Percentiles rank a stretch among this genome's conserved stretches.
Evolutionary conservation across 2,113 vertebrate species (phyloP).

Genomic region (Sinocyclocheilus grahami): DNA sequence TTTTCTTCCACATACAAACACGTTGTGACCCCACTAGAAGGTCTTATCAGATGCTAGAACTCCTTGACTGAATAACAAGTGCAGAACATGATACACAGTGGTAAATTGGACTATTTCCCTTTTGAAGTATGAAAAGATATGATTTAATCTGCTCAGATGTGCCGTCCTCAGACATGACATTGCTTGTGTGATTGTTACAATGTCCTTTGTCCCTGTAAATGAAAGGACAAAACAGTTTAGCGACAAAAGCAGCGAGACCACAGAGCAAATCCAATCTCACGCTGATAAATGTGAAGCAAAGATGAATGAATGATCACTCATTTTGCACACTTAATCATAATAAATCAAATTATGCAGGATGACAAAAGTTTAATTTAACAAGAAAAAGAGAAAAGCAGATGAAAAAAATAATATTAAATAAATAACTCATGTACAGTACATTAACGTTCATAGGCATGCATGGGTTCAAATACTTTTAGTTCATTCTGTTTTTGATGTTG

Average conservation of each 20-base stretch:
- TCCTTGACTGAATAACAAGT: not conserved
- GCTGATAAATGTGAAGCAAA: slow-evolving; percentile 53
- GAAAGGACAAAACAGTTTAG: slow-evolving; percentile 54
- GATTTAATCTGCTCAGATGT: slow-evolving; percentile 49
- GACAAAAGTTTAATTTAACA: slow-evolving; percentile 37
- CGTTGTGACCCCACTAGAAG: not conserved
- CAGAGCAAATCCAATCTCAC: slow-evolving; percentile 31
- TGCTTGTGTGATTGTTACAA: slow-evolving; percentile 22
- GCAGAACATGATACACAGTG: slow-evolving; percentile 10
- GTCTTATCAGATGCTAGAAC: not conserved
- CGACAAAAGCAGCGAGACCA: slow-evolving; percentile 28
- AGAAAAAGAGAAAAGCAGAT: slow-evolving; percentile 29
- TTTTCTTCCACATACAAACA: not conserved
- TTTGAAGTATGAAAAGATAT: slow-evolving; percentile 51
- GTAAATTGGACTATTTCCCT: slow-evolving; percentile 40
- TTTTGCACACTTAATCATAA: slow-evolving; percentile 54
- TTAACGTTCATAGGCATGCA: slow-evolving; percentile 28
- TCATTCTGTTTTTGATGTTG: too few relatives aligned
- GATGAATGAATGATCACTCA: slow-evolving; percentile 52
- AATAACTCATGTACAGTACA: slow-evolving; percentile 4
- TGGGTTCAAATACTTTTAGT: too few relatives aligned
- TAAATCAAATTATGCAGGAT: slow-evolving; percentile 55
- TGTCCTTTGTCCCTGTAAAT: slow-evolving; percentile 55
- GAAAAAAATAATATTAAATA: slow-evolving; percentile 2
- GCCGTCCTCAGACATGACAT: slow-evolving; percentile 46